Conservation (phyloP, 2,888 invertebrate genomes). For the Drosophila differens region DNA sequence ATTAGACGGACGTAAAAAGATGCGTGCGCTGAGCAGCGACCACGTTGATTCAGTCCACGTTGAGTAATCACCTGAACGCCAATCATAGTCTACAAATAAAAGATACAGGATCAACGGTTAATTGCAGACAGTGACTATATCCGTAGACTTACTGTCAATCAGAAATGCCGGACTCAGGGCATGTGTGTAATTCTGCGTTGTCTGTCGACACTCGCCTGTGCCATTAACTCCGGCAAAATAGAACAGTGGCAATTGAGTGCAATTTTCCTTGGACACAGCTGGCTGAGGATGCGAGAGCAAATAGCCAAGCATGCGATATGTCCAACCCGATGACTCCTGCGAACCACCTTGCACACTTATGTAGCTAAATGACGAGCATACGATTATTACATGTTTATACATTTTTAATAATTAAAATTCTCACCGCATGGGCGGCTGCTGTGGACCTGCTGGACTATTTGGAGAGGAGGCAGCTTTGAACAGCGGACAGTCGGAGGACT, state of each 20-base stretch:
- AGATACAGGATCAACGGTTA: neutral
- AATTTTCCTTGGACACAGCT: slow-evolving; percentile 84
- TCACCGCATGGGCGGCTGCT: slow-evolving; percentile 83
- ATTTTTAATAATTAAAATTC: slow-evolving; percentile 26
- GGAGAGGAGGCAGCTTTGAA: slow-evolving; percentile 87
- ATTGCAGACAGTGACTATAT: neutral
- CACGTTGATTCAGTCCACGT: slow-evolving; percentile 96
- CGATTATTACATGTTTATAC: neutral
- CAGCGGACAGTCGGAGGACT: slow-evolving; percentile 89
- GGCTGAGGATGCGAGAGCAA: slow-evolving; percentile 75
- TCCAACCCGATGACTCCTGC: slow-evolving; percentile 84
- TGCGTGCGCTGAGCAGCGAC: slow-evolving; percentile 90
- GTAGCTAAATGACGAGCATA: slow-evolving; percentile 69
- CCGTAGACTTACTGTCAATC: slow-evolving; percentile 87
- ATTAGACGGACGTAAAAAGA: slow-evolving; percentile 90
- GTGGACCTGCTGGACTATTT: slow-evolving; percentile 84
- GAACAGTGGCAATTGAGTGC: slow-evolving; percentile 85
- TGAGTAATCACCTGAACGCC: slow-evolving; percentile 91
- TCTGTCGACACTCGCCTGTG: slow-evolving; percentile 90
- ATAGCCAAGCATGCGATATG: slow-evolving; percentile 83
- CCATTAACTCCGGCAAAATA: slow-evolving; percentile 90
- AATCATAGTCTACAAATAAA: slow-evolving; percentile 88
- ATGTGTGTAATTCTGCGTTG: slow-evolving; percentile 90
- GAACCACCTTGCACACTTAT: slow-evolving; percentile 83
- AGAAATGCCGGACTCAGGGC: slow-evolving; percentile 94